Evolutionary conservation across 2,888 invertebrate genomes (phyloP).

Genomic region (Drosophila quinaria): DNA sequence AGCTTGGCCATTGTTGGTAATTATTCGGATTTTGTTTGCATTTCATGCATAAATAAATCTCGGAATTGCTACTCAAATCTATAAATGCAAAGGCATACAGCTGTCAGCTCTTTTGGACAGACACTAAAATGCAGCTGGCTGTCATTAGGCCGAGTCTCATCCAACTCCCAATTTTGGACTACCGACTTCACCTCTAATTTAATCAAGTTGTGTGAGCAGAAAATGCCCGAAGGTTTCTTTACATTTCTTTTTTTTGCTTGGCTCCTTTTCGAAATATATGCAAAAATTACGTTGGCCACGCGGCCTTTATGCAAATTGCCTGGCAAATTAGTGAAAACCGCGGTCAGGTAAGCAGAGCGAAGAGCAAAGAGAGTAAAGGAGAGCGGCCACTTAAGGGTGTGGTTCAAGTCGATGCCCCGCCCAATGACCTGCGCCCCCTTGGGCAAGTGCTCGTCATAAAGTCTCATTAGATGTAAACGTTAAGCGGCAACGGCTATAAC

Average conservation of each 20-base stretch:
- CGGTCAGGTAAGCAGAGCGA: constrained; percentile 39
- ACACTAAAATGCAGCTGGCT: constrained; percentile 73
- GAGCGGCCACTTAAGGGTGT: constrained; percentile 47
- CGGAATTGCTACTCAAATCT: constrained; percentile 64
- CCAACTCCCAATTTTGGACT: background rate
- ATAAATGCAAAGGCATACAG: constrained; percentile 61
- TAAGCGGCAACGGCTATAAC: constrained; percentile 54
- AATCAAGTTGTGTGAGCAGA: constrained; percentile 60
- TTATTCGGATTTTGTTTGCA: constrained; percentile 75
- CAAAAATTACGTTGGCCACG: constrained; percentile 73
- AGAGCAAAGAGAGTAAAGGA: background rate
- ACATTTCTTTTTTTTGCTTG: constrained; percentile 11
- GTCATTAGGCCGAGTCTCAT: constrained; percentile 55
- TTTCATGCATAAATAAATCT: constrained; percentile 74
- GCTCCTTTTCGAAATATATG: constrained; percentile 51
- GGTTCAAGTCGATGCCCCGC: constrained; percentile 44
- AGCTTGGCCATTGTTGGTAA: constrained; percentile 67
- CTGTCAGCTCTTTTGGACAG: constrained; percentile 56
- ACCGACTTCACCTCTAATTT: constrained; percentile 54
- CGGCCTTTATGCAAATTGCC: constrained; percentile 79
- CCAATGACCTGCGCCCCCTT: constrained; percentile 53
- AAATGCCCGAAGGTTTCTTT: constrained; percentile 23
- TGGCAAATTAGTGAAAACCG: constrained; percentile 73
- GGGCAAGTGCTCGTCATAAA: constrained; percentile 70
- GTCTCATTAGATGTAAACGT: constrained; percentile 76